These are phyloP conservation scores for Tetanocera ferruginea DNA, from an alignment of 2,888 invertebrate species.

Conservation along the genomic window DNA sequence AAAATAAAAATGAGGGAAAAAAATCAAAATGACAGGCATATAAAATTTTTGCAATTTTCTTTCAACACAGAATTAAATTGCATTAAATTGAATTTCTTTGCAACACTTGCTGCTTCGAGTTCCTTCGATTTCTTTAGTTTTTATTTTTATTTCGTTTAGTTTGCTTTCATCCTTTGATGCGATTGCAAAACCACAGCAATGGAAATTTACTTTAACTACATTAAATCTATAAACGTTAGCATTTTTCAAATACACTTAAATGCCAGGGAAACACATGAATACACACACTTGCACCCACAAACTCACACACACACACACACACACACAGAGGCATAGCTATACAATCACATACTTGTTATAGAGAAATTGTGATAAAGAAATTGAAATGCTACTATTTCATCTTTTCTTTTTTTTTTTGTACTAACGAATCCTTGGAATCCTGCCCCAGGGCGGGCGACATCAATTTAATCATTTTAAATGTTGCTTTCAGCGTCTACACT, in stretches of 20 bases:
- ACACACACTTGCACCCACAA: constrained; percentile 16
- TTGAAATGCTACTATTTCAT: constrained; percentile 1
- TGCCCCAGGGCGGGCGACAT: constrained; percentile 28
- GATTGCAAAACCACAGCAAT: constrained; percentile 23
- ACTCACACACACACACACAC: background rate
- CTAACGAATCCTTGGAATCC: constrained; percentile 5
- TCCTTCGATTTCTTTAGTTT: background rate
- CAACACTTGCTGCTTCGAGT: background rate
- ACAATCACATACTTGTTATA: too few species aligned
- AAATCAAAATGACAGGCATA: too few species aligned
- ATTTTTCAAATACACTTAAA: constrained; percentile 50
- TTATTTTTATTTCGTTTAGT: background rate
- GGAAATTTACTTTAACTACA: constrained; percentile 35
- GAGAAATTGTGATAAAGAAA: constrained; percentile 14
- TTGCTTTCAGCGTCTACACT: constrained; percentile 18
- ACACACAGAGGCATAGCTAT: background rate
- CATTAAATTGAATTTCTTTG: constrained; percentile 25
- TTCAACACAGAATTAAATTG: constrained; percentile 16
- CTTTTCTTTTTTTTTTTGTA: background rate
- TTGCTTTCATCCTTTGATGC: constrained; percentile 4
- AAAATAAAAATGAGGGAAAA: too few species aligned
- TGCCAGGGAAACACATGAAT: constrained; percentile 15
- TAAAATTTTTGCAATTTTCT: background rate
- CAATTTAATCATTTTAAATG: constrained; percentile 40
- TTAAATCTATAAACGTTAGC: constrained; percentile 38